phyloP scores from a whole-genome alignment of 2,797 vertebrate species.

The Otus scops region DNA sequence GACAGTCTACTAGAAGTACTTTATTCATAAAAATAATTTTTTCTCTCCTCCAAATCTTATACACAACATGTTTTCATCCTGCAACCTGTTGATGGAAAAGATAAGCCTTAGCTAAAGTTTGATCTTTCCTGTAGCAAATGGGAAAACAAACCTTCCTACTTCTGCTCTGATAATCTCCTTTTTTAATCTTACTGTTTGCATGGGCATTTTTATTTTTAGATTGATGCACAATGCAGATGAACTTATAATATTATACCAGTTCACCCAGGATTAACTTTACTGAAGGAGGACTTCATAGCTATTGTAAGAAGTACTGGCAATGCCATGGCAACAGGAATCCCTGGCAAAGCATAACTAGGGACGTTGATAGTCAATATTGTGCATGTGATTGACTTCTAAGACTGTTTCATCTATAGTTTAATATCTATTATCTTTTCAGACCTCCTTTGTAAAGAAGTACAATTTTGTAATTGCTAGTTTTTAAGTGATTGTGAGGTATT shows the following conservation, averaged over 20 bases:
- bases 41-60: background rate
- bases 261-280: background rate
- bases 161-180: background rate
- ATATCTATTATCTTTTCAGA: background rate
- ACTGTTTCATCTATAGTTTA: background rate
- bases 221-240: background rate
- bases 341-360: background rate
- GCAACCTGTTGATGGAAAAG: background rate
- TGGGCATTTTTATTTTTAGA: background rate
- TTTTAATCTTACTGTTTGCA: background rate
- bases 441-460: background rate
- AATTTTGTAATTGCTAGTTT: background rate
- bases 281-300: background rate
- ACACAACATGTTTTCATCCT: background rate
- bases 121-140: background rate
- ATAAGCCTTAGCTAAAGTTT: background rate
- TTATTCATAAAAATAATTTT: background rate
- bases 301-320: background rate
- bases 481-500: background rate
- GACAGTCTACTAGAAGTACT: background rate
- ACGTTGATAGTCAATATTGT: background rate
- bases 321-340: background rate
- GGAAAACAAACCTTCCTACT: background rate
- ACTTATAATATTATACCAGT: background rate
- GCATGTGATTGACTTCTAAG: background rate